Conservation (phyloP, 2,797 vertebrate genomes). For the Lagorchestes hirsutus region DNA sequence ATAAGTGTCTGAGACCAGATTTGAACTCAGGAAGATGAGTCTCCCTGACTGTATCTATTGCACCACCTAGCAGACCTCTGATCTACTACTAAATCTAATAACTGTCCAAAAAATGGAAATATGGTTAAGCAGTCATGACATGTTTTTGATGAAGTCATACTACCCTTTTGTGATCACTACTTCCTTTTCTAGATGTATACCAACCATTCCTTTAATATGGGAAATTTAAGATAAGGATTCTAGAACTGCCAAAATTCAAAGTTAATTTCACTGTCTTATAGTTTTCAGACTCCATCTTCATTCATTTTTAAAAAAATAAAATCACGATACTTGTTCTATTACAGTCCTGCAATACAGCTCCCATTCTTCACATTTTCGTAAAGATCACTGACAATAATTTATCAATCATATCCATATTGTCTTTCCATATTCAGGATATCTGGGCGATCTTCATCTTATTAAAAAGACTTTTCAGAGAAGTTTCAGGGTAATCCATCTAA, state of each 20-base stretch:
- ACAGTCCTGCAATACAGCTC: background rate
- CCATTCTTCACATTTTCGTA: background rate
- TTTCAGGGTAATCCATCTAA: background rate
- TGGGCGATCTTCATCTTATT: conserved; percentile 1
- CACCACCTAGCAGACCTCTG: background rate
- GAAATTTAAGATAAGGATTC: background rate
- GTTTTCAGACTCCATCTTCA: background rate
- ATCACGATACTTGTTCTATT: background rate
- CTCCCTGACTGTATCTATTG: background rate
- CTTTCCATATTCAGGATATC: background rate
- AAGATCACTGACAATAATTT: background rate
- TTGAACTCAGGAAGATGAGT: background rate
- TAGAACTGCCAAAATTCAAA: background rate
- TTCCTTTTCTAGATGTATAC: background rate
- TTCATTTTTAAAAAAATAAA: background rate
- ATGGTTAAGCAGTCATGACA: background rate
- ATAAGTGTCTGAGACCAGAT: background rate
- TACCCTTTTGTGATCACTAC: background rate
- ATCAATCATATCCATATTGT: background rate
- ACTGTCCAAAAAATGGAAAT: background rate
- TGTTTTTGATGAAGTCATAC: background rate
- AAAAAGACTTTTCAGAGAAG: background rate
- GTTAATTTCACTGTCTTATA: background rate
- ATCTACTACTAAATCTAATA: background rate
- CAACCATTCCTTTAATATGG: background rate